These are phyloP conservation scores for Chaenocephalus aceratus DNA, from an alignment of 2,113 vertebrate genomes.

Conservation along the genomic window DNA sequence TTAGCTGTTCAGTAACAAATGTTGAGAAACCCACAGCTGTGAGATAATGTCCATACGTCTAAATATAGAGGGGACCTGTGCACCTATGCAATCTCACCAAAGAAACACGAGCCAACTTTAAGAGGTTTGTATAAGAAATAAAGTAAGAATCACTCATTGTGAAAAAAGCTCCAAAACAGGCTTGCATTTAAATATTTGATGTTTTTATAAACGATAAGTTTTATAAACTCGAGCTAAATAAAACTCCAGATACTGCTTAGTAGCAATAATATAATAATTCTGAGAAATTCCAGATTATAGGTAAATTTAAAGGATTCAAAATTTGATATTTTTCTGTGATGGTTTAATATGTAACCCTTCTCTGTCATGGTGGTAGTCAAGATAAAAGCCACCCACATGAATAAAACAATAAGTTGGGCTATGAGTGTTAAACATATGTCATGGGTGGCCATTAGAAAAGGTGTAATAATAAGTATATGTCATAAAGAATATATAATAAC, in stretches of 20 bases:
- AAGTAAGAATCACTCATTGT: neutral
- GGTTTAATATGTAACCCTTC: too few relatives aligned
- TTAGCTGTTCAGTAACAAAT: neutral
- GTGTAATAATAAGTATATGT: too few relatives aligned
- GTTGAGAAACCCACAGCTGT: constrained; percentile 49
- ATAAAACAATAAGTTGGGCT: too few relatives aligned
- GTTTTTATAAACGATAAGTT: neutral
- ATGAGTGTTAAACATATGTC: too few relatives aligned
- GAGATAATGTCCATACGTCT: constrained; percentile 1
- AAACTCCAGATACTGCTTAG: neutral
- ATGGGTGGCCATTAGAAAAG: too few relatives aligned
- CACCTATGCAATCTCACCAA: constrained; percentile 8
- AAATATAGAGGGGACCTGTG: constrained; percentile 11
- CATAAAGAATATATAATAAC: too few relatives aligned
- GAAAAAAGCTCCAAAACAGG: neutral
- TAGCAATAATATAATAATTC: neutral
- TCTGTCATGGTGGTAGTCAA: too few relatives aligned
- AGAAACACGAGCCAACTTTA: neutral
- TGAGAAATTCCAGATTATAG: neutral
- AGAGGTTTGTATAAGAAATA: neutral
- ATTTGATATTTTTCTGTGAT: too few relatives aligned
- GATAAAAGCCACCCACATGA: too few relatives aligned
- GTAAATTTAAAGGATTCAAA: neutral
- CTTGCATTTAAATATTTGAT: neutral
- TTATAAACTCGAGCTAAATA: neutral